phyloP scores from a whole-genome alignment of 1,140 invertebrate genomes.

The Brachionus rotundiformis region DNA sequence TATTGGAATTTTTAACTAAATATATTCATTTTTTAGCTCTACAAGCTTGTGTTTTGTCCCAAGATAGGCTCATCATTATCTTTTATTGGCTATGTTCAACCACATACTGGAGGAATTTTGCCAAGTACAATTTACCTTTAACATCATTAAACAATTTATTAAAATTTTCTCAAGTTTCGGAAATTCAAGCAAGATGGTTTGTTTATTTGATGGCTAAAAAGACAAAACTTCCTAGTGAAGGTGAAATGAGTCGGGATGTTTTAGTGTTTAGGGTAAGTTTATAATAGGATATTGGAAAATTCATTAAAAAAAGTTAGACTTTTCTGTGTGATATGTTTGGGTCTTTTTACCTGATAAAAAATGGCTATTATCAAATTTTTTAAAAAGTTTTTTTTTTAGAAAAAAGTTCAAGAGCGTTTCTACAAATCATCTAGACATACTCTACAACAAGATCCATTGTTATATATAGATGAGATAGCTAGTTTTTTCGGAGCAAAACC shows the following conservation, averaged over 20 bases:
- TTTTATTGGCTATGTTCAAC: constrained; percentile 62
- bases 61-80: constrained; percentile 57
- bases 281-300: background rate
- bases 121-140: constrained; percentile 52
- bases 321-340: too few species aligned
- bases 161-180: constrained; percentile 55
- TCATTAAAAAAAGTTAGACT: background rate
- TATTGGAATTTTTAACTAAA: background rate
- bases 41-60: constrained; percentile 60
- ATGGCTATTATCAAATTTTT: too few species aligned
- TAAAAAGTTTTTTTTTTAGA: constrained; percentile 4
- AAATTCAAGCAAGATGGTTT: constrained; percentile 62
- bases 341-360: too few species aligned
- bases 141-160: background rate
- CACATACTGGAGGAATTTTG: constrained; percentile 60
- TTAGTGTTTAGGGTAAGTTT: constrained; percentile 52
- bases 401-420: constrained; percentile 54
- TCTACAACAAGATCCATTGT: constrained; percentile 59
- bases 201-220: constrained; percentile 56
- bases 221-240: constrained; percentile 56
- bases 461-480: constrained; percentile 60
- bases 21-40: constrained; percentile 55
- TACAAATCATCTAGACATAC: constrained; percentile 59
- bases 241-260: constrained; percentile 57
- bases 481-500: constrained; percentile 60